Conservation (phyloP, 1,140 invertebrate genomes). For the Leguminivora glycinivorella region DNA sequence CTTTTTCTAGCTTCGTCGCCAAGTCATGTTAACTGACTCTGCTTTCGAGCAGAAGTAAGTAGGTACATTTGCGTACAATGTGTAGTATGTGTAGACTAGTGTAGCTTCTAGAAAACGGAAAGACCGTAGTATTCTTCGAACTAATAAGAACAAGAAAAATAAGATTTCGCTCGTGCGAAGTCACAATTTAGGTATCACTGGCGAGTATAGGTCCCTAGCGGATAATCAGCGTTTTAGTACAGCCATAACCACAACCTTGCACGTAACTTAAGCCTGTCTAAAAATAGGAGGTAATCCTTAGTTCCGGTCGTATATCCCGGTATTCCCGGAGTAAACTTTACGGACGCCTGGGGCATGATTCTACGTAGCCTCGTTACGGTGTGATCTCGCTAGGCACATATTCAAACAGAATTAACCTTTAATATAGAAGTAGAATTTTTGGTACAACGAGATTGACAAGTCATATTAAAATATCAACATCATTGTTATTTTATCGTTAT, state of each 20-base stretch:
- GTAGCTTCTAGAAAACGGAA: too few species aligned
- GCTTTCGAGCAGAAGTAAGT: too few species aligned
- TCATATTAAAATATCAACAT: too few species aligned
- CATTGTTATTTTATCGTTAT: too few species aligned
- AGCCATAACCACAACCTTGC: background rate
- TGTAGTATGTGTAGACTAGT: too few species aligned
- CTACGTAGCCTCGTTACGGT: conserved; percentile 3
- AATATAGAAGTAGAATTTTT: too few species aligned
- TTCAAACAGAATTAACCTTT: background rate
- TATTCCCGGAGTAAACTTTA: background rate
- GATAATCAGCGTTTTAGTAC: background rate
- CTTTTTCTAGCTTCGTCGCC: conserved; percentile 85
- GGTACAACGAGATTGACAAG: too few species aligned
- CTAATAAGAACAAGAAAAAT: too few species aligned
- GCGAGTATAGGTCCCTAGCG: background rate
- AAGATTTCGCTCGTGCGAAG: background rate
- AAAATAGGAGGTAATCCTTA: conserved; percentile 3
- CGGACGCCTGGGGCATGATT: background rate
- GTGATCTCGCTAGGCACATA: conserved; percentile 2
- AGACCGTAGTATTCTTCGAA: too few species aligned
- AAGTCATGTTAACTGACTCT: too few species aligned
- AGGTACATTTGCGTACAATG: too few species aligned
- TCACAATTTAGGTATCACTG: background rate
- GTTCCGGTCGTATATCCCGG: conserved; percentile 8
- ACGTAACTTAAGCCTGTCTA: conserved; percentile 8